Evolutionary conservation across 2,797 vertebrate genomes (phyloP), one percentile per base, ranked within the genome.

Genomic region (Yasuhikotakia modesta): DNA sequence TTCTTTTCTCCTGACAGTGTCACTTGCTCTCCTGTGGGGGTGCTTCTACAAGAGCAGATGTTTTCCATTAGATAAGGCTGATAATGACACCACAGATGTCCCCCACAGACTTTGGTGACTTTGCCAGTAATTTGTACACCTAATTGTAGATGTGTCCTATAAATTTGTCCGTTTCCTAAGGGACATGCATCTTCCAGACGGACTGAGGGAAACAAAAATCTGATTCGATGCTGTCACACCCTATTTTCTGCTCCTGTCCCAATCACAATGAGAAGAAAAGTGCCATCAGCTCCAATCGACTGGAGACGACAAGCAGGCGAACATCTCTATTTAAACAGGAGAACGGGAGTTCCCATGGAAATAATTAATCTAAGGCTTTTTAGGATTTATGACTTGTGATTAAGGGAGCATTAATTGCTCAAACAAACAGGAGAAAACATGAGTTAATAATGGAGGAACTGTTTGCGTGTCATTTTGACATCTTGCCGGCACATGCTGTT

Each of bases 31-130:
- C 82, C 76, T 63, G 52, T 70, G 58, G 75, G 60, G 58, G 79
- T 17, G 32, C 39, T 70, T 64, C 55, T 35, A n/a, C 58, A 4
- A 30, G 2, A 79, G 70, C 83, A 87, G 79, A 85, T 84, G 81
- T 85, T 87, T 81, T 73, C 17, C 35, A 30, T 17, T 19, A 65
- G 83, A 85, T 84, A 82, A 85, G 71, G 68, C 73, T 72, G 66
- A 79, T 69, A 78, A 83, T 68, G 53, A 78, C 63, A 72, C 70
- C 57, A 1, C 22, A 65, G 70, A 66, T 66, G 57, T 72, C 53
- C 77, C 71, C 73, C 32, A 74, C 72, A 80, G 84, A 83, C 70
- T 53, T 64, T 27, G 22, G 66, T 60, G 75, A 81, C 69, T 75
- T 79, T 69, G 50, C 63, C 75, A 55, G 72, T 66, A 58, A 76